phyloP scores from a whole-genome alignment of 2,888 invertebrate genomes.

The Erpobdella octoculata region DNA sequence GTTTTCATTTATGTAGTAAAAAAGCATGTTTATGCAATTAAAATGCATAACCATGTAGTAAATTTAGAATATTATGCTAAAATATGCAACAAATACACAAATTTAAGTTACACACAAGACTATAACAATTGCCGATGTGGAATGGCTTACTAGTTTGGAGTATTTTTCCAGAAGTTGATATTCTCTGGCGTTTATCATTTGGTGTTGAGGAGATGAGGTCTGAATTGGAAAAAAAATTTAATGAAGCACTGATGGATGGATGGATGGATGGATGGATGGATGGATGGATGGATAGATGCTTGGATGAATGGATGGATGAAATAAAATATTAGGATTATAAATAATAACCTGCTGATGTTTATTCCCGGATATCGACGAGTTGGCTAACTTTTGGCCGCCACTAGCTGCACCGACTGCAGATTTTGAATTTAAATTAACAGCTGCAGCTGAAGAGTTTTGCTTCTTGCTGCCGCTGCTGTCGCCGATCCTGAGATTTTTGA shows the following conservation, averaged over 20 bases:
- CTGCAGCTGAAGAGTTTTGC: not conserved
- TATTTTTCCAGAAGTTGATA: slow-evolving; percentile 21
- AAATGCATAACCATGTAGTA: too few species aligned
- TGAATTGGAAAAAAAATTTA: too few species aligned
- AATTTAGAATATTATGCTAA: too few species aligned
- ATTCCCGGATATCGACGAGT: too few species aligned
- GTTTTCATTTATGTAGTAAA: not conserved
- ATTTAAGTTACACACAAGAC: not conserved
- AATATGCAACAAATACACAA: not conserved
- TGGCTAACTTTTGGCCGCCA: too few species aligned
- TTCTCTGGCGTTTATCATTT: slow-evolving; percentile 10
- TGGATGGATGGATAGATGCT: not conserved
- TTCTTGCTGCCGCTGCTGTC: slow-evolving; percentile 6
- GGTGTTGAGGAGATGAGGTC: not conserved
- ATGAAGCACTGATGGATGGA: too few species aligned
- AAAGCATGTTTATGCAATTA: not conserved
- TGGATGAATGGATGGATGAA: not conserved
- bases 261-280: too few species aligned
- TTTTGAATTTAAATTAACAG: not conserved
- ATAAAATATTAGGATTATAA: not conserved
- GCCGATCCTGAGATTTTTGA: slow-evolving; percentile 19
- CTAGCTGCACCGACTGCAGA: not conserved
- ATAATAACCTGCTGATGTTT: not conserved
- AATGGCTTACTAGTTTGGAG: slow-evolving; percentile 18
- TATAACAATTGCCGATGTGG: not conserved